These are phyloP conservation scores for Morpho helenor DNA, from an alignment of 2,888 invertebrate genomes.

Conservation along the genomic window DNA sequence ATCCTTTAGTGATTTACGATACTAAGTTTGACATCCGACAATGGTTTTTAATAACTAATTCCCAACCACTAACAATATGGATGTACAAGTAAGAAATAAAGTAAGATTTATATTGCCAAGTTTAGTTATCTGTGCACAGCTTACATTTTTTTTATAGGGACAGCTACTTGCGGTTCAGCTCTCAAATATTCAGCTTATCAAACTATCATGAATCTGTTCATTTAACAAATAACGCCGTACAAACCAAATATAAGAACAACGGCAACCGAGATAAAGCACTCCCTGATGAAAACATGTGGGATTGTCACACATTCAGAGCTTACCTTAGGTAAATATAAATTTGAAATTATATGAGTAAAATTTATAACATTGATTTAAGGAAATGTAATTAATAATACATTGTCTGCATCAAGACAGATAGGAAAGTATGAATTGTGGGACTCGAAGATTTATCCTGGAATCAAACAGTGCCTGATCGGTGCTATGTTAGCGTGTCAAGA, in stretches of 20 bases:
- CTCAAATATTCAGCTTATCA: slow-evolving; percentile 90
- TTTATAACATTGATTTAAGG: slow-evolving; percentile 2
- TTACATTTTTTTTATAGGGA: slow-evolving; percentile 76
- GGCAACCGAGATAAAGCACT: slow-evolving; percentile 85
- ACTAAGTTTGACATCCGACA: slow-evolving; percentile 97
- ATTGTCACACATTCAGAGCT: slow-evolving; percentile 88
- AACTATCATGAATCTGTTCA: slow-evolving; percentile 96
- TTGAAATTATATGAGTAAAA: background rate
- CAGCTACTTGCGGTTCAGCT: slow-evolving; percentile 95
- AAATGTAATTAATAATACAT: slow-evolving; percentile 28
- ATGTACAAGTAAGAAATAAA: slow-evolving; percentile 86
- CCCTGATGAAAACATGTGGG: slow-evolving; percentile 98
- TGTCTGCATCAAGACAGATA: slow-evolving; percentile 77
- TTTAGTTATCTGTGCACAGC: background rate
- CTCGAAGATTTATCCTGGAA: slow-evolving; percentile 92
- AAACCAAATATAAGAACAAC: slow-evolving; percentile 89
- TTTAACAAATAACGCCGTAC: slow-evolving; percentile 95
- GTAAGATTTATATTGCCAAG: background rate
- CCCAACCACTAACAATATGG: slow-evolving; percentile 94
- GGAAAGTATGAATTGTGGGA: slow-evolving; percentile 90
- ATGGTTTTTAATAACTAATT: slow-evolving; percentile 95
- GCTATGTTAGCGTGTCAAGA: slow-evolving; percentile 93
- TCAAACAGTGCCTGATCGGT: slow-evolving; percentile 86
- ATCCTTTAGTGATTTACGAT: slow-evolving; percentile 91
- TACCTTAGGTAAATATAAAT: slow-evolving; percentile 78